Conservation (phyloP, 1,140 invertebrate genomes). For the Zelostemma sp. region DNA sequence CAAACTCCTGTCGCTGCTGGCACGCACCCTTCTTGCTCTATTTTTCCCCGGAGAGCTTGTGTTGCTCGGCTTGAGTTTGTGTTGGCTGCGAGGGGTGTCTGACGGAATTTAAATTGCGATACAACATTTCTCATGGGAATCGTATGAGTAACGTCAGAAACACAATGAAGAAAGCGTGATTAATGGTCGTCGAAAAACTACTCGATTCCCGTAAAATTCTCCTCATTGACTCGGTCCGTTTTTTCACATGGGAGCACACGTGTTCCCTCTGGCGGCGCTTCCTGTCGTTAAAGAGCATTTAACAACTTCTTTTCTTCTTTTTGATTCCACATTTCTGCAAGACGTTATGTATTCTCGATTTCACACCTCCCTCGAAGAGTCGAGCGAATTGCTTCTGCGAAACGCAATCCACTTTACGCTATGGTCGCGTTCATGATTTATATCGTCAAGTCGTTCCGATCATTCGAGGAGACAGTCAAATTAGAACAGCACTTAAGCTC, state of each 20-base stretch:
- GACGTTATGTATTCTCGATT: slow-evolving; percentile 34
- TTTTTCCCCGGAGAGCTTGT: slow-evolving; percentile 45
- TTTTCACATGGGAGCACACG: slow-evolving; percentile 58
- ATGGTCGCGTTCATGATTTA: slow-evolving; percentile 17
- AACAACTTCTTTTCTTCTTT: slow-evolving; percentile 46
- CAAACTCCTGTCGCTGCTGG: slow-evolving; percentile 59
- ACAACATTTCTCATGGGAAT: slow-evolving; percentile 12
- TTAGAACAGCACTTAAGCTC: slow-evolving; percentile 37
- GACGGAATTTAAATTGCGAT: slow-evolving; percentile 51
- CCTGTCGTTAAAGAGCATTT: slow-evolving; percentile 66
- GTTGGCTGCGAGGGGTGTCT: slow-evolving; percentile 53
- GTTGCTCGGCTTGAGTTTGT: slow-evolving; percentile 22
- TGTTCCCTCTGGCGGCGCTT: slow-evolving; percentile 60
- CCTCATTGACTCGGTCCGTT: slow-evolving; percentile 31
- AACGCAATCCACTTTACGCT: slow-evolving; percentile 21
- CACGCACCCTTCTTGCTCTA: slow-evolving; percentile 42
- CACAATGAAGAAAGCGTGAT: slow-evolving; percentile 31
- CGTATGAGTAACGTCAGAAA: slow-evolving; percentile 10
- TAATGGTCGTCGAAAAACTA: slow-evolving; percentile 25
- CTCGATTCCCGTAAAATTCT: slow-evolving; percentile 53
- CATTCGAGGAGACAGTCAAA: slow-evolving; percentile 41
- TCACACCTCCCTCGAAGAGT: slow-evolving; percentile 1
- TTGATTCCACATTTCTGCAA: slow-evolving; percentile 17
- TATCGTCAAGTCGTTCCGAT: slow-evolving; percentile 23
- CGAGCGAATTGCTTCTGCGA: slow-evolving; percentile 25